Evolutionary conservation across 2,888 invertebrate species (phyloP), one percentile per base, ranked within the genome.

Genomic region (Phlogophora meticulosa): DNA sequence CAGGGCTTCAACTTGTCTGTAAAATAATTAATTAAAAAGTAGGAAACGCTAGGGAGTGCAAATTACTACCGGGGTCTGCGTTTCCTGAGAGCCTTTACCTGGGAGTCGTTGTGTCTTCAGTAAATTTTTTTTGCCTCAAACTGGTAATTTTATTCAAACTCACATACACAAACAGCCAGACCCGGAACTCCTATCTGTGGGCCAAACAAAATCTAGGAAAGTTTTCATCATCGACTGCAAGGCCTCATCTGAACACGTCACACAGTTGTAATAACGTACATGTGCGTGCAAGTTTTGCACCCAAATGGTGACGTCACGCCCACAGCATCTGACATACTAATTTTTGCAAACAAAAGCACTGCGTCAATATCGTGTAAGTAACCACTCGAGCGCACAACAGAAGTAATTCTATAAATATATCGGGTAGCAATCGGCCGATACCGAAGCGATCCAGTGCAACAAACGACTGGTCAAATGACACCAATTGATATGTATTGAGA

Each of bases 401-500:
- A 56, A 72, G 49, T 64, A 62, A 69, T 66, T 68, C 58, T 78
- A 72, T 71, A 76, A 68, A 65, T 69, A 66, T 73, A 81, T 71
- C 78, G 62, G 43, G 72, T 72, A 43, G 53, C 72, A 70, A 71
- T 80, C 63, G 51, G 65, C 57, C 38, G 69, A 63, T 68, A 71
- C 68, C 60, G 67, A 72, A 61, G 60, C 46, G 72, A 81, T 77
- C 72, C 77, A 56, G 63, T 81, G 64, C 64, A 66, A 52, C 56
- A 67, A 57, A 80, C 60, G 69, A 36, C 11, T 45, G 57, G 59
- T 56, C 70, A 77, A 82, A 66, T 69, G 77, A 78, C 75, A 80
- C 69, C 72, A 80, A 81, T 82, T 78, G 73, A 80, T 68, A 62
- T 15, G 51, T 66, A 66, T 52, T 46, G 61, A 13, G 78, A 72